phyloP scores from a whole-genome alignment of 2,888 invertebrate genomes.

The Machimus rusticus region DNA sequence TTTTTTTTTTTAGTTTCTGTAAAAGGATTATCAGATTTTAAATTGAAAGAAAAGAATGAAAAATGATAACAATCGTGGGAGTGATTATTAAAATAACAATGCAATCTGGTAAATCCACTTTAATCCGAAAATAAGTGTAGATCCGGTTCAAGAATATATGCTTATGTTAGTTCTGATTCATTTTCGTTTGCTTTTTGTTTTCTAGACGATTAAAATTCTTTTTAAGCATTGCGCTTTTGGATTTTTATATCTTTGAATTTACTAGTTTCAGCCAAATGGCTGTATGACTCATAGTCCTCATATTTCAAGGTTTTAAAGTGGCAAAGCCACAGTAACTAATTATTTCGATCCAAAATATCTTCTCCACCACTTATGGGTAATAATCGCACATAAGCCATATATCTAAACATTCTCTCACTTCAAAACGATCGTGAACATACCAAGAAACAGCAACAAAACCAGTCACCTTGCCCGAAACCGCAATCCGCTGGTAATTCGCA shows the following conservation, averaged over 20 bases:
- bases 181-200: neutral
- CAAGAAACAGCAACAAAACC: neutral
- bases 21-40: neutral
- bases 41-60: neutral
- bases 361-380: neutral
- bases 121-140: neutral
- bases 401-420: neutral
- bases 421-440: neutral
- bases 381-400: neutral
- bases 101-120: neutral
- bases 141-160: neutral
- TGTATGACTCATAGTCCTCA: neutral
- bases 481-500: neutral
- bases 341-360: neutral
- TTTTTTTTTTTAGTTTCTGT: too few species aligned
- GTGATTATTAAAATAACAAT: neutral
- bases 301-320: neutral
- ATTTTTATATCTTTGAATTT: neutral
- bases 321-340: neutral
- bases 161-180: neutral
- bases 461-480: neutral
- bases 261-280: neutral
- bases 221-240: neutral
- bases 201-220: neutral
- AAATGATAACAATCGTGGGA: neutral